Evolutionary conservation across 1,140 invertebrate species (phyloP).

Genomic region (Drosophila aff.): DNA sequence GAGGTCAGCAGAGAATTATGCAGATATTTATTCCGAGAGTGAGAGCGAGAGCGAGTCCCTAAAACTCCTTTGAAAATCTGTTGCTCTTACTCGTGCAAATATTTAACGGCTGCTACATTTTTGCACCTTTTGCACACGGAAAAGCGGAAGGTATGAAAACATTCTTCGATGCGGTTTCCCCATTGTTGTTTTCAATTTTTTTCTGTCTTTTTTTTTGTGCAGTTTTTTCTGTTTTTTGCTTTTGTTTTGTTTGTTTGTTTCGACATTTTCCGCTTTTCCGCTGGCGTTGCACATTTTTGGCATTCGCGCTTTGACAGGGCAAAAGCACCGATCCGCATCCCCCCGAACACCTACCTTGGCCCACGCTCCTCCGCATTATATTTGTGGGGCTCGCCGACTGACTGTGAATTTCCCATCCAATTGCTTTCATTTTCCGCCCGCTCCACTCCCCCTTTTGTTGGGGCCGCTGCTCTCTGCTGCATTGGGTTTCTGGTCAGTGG

Average conservation of each 20-base stretch:
- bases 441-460: background rate
- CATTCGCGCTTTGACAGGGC: constrained; percentile 78
- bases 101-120: constrained; percentile 82
- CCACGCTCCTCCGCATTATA: constrained; percentile 32
- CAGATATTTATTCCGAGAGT: constrained; percentile 13
- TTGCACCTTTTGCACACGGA: constrained; percentile 63
- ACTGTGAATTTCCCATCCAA: constrained; percentile 28
- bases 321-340: constrained; percentile 10
- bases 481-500: constrained; percentile 49
- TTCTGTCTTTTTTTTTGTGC: background rate
- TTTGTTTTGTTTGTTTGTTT: constrained; percentile 41
- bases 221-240: background rate
- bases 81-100: constrained; percentile 73
- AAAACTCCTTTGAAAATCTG: constrained; percentile 64
- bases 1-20: constrained; percentile 68
- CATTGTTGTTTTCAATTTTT: constrained; percentile 77
- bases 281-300: constrained; percentile 79
- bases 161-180: constrained; percentile 77
- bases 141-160: constrained; percentile 73
- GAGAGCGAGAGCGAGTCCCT: background rate
- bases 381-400: constrained; percentile 20
- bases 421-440: constrained; percentile 23
- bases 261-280: constrained; percentile 49
- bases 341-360: background rate
- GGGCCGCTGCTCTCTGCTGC: constrained; percentile 18